Evolutionary conservation across 2,113 vertebrate species (phyloP), one percentile per base, ranked within the genome.

Genomic region (Tragelaphus strepsiceros): DNA sequence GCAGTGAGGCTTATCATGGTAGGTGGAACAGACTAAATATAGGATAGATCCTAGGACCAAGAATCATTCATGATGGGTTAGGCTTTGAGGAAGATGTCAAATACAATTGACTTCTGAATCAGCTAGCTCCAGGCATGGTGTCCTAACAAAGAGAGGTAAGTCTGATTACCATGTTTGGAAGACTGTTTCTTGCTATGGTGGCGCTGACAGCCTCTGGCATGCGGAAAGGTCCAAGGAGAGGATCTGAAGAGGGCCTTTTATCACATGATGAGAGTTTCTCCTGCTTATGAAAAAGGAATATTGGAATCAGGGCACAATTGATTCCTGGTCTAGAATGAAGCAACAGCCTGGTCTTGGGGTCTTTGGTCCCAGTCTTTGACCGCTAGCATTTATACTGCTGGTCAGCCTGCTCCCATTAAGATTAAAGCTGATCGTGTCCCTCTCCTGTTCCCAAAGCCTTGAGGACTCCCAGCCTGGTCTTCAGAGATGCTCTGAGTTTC

Each of bases 161-260:
- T 86, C 64, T 67, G 84, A 96, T 98, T 97, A 99, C 99, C 98
- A 89, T 19, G 21, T 96, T 96, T 94, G 97, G 97, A 58, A 97
- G 84, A 95, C 77, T 74, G 93, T 64, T 93, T 91, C 94, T 90
- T 49, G 97, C 26, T 15, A 67, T 93, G 22, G 96, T 80, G 62
- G 64, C 30, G 17, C 9, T 49, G 91, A 62, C 15, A 67, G n/a
- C 1, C 43, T 91, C 62, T 0, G 0, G 1, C 1, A 1, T 1
- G 32, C 11, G 30, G 21, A 22, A 90, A 96, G 53, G 59, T 49
- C 85, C 92, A 32, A 17, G 24, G 49, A 62, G 86, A 96, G 67
- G 97, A 30, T 99, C 97, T 51, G 99, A 99, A 74, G 7, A 58
- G 19, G 96, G 98, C 54, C 98, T 98, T 97, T 82, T 98, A n/a